Evolutionary conservation across 2,888 invertebrate genomes (phyloP).

Genomic region (Andricus curvator): DNA sequence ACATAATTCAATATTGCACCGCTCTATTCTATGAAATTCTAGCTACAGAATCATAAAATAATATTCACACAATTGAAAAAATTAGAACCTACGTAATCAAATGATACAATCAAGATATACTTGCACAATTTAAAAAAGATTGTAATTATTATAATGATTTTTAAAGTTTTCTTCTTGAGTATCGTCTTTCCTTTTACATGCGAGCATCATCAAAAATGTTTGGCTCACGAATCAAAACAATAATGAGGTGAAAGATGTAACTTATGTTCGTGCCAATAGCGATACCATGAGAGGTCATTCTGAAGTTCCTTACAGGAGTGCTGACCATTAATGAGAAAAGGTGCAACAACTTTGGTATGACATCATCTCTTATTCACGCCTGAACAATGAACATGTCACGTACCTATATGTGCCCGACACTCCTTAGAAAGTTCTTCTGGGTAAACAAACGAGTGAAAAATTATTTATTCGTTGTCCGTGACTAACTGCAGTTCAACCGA

Average conservation of each 20-base stretch:
- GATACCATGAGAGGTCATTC: constrained; percentile 57
- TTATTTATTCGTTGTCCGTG: constrained; percentile 57
- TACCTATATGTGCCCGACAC: constrained; percentile 59
- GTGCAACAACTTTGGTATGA: constrained; percentile 67
- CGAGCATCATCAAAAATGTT: background rate
- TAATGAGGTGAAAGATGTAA: constrained; percentile 3
- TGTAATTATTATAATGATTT: background rate
- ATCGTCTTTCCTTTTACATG: background rate
- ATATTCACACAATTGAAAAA: background rate
- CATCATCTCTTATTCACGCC: constrained; percentile 71
- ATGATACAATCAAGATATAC: background rate
- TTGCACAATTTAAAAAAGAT: background rate
- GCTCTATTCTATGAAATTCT: background rate
- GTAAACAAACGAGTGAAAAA: constrained; percentile 64
- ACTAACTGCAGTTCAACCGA: constrained; percentile 46
- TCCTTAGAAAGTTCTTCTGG: constrained; percentile 70
- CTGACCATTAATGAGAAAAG: constrained; percentile 59
- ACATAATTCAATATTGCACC: too few species aligned
- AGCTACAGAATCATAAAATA: background rate
- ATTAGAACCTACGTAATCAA: background rate
- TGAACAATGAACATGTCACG: constrained; percentile 48
- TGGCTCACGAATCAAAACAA: background rate
- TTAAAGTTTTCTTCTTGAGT: background rate
- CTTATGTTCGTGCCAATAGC: constrained; percentile 22
- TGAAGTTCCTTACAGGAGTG: constrained; percentile 47